These are phyloP conservation scores for Ruditapes philippinarum DNA, from an alignment of 1,140 invertebrate species.

Conservation along the genomic window DNA sequence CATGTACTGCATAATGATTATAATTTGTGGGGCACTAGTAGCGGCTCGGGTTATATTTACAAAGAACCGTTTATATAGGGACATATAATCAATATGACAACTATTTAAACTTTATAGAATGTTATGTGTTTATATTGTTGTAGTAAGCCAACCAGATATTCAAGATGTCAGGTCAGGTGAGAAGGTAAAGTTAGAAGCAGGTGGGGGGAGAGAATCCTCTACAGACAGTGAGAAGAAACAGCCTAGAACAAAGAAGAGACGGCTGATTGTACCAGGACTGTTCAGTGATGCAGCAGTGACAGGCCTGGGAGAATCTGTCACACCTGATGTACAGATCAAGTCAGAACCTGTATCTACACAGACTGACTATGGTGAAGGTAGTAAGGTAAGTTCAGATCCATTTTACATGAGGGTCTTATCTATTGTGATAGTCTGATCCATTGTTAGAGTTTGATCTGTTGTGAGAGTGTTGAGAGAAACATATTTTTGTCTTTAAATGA, in stretches of 20 bases:
- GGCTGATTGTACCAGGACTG: neutral
- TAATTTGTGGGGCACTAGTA: too few species aligned
- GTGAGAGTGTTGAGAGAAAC: too few species aligned
- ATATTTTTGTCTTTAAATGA: too few species aligned
- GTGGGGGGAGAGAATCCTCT: neutral
- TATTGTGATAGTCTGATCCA: too few species aligned
- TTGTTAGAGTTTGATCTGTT: too few species aligned
- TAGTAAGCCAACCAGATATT: neutral
- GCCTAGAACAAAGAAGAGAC: constrained; percentile 9
- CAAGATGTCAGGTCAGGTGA: neutral
- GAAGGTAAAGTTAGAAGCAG: neutral
- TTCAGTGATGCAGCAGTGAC: neutral
- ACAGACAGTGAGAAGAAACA: constrained; percentile 28
- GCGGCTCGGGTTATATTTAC: too few species aligned
- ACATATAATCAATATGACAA: too few species aligned
- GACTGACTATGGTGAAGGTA: constrained; percentile 16
- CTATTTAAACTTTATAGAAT: too few species aligned
- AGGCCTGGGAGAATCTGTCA: neutral
- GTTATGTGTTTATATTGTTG: neutral
- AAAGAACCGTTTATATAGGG: too few species aligned
- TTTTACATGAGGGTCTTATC: too few species aligned
- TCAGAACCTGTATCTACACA: constrained; percentile 46
- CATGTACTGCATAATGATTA: too few species aligned
- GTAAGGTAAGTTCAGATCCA: constrained; percentile 19
- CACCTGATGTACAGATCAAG: neutral